phyloP scores from a whole-genome alignment of 2,113 vertebrate species.

The Rhinolophus ferrumequinum region DNA sequence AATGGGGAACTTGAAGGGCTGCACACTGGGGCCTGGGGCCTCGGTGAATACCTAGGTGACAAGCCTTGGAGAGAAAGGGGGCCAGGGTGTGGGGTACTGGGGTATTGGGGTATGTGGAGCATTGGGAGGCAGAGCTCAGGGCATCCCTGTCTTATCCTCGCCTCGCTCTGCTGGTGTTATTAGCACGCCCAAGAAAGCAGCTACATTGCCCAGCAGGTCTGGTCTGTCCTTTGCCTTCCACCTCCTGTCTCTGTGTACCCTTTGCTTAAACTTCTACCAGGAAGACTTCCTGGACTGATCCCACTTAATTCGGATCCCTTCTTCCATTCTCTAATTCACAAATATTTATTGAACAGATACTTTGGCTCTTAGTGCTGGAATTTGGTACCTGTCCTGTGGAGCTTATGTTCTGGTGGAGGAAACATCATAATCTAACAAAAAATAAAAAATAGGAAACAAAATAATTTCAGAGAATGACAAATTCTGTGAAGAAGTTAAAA shows the following conservation, averaged over 20 bases:
- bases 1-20: not conserved
- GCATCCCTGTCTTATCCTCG: not conserved
- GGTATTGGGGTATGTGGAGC: not conserved
- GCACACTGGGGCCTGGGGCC: not conserved
- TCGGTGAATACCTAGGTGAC: not conserved
- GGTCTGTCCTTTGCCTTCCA: not conserved
- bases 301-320: not conserved
- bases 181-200: not conserved
- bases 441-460: not conserved
- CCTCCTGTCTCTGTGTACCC: not conserved
- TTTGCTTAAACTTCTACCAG: constrained; percentile 21
- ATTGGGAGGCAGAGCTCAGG: not conserved
- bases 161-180: too few relatives aligned
- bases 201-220: not conserved
- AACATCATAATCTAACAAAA: not conserved
- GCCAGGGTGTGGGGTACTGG: too few relatives aligned
- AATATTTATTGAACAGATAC: not conserved
- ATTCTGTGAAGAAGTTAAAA: not conserved
- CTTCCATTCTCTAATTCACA: not conserved
- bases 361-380: not conserved
- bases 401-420: not conserved
- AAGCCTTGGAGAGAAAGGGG: not conserved
- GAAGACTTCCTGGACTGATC: constrained; percentile 34
- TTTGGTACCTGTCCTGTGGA: not conserved
- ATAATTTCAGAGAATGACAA: not conserved